phyloP scores from a whole-genome alignment of 2,797 vertebrate species.

The Aselliscus stoliczkanus region DNA sequence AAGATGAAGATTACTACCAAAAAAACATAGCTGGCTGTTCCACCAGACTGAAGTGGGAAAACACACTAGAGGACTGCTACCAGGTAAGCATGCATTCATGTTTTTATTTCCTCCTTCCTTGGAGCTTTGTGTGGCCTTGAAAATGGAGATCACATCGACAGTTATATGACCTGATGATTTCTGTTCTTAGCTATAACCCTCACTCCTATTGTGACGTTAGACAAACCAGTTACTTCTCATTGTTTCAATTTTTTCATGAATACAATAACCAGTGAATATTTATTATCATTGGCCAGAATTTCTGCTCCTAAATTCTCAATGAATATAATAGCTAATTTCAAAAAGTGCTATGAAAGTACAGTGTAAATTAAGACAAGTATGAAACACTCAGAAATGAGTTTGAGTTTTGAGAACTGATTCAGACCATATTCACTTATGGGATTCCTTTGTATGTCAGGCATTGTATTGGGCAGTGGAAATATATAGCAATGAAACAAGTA shows the following conservation, averaged over 20 bases:
- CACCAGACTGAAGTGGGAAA: constrained; percentile 90
- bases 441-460: neutral
- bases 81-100: constrained; percentile 78
- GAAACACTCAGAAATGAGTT: neutral
- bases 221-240: neutral
- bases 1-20: constrained; percentile 90
- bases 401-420: neutral
- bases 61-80: constrained; percentile 88
- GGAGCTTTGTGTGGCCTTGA: neutral
- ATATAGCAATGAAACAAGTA: neutral
- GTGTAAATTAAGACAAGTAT: neutral
- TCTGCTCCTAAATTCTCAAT: neutral
- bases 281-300: neutral
- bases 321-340: neutral
- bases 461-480: neutral
- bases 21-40: constrained; percentile 89
- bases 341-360: neutral
- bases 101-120: neutral
- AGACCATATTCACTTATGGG: neutral
- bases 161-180: neutral
- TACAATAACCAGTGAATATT: neutral
- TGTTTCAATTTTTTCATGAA: neutral
- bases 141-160: neutral
- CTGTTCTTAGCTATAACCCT: neutral
- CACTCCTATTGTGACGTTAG: neutral